Evolutionary conservation across 1,140 invertebrate species (phyloP).

Genomic region (Rhizoglyphus robini): DNA sequence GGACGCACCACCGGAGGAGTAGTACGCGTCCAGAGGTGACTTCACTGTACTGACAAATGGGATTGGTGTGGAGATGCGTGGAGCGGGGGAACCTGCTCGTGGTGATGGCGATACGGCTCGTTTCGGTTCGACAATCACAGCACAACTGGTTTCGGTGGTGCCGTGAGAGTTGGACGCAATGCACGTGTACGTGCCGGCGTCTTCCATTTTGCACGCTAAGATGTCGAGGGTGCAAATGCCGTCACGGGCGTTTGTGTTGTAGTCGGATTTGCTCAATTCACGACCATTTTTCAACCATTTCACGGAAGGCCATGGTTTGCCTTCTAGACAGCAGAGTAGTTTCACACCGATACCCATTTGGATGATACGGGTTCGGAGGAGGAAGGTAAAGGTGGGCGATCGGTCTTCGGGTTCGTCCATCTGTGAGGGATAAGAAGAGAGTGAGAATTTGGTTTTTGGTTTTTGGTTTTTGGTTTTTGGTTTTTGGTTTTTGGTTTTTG

Average conservation of each 20-base stretch:
- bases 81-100: neutral
- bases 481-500: no score
- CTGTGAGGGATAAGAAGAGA: neutral
- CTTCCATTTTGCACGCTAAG: slow-evolving; percentile 74
- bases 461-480: no score
- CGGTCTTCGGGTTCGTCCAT: slow-evolving; percentile 69
- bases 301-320: slow-evolving; percentile 77
- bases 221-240: slow-evolving; percentile 95
- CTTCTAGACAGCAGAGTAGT: slow-evolving; percentile 86
- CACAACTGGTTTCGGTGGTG: slow-evolving; percentile 80
- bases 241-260: slow-evolving; percentile 70
- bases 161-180: slow-evolving; percentile 81
- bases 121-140: slow-evolving; percentile 90
- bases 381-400: slow-evolving; percentile 89
- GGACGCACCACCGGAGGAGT: neutral
- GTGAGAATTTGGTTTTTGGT: no score
- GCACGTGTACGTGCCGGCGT: slow-evolving; percentile 91
- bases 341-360: slow-evolving; percentile 63
- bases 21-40: slow-evolving; percentile 3
- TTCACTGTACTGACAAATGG: neutral
- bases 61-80: neutral
- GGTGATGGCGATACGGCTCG: slow-evolving; percentile 6
- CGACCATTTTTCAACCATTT: slow-evolving; percentile 82
- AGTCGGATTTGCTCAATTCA: slow-evolving; percentile 78
- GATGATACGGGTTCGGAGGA: slow-evolving; percentile 90